Percentiles rank a stretch among this genome's conserved stretches.
Evolutionary conservation across 2,113 vertebrate species (phyloP).

Genomic region (Leptocoma aspasia): DNA sequence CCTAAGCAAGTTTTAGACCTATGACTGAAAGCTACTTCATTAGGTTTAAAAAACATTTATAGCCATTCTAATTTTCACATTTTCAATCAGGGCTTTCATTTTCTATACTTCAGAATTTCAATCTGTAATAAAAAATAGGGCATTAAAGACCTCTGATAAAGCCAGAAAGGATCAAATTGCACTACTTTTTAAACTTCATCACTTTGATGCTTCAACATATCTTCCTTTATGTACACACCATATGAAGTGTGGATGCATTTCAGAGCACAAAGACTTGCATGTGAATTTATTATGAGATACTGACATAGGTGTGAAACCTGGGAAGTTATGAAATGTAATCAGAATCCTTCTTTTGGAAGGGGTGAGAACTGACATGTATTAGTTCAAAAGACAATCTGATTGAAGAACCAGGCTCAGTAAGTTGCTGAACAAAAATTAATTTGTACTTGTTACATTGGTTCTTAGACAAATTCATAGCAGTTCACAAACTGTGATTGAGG

Average conservation of each 20-base stretch:
- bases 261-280: background rate
- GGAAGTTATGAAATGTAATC: background rate
- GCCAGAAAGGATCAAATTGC: background rate
- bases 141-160: background rate
- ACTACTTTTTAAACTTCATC: background rate
- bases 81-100: background rate
- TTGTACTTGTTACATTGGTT: background rate
- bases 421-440: background rate
- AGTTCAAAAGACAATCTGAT: background rate
- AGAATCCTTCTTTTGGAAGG: background rate
- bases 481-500: background rate
- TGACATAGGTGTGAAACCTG: background rate
- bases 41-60: background rate
- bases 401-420: background rate
- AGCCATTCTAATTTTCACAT: background rate
- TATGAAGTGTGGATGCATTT: background rate
- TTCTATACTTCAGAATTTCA: background rate
- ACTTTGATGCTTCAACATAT: background rate
- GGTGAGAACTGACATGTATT: background rate
- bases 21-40: background rate
- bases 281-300: background rate
- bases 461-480: background rate
- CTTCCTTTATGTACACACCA: background rate
- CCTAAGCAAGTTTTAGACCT: background rate
- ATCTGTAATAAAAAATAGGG: background rate